Evolutionary conservation across 2,113 vertebrate genomes (phyloP), one percentile per base, ranked within the genome.

Genomic region (Alces alces): DNA sequence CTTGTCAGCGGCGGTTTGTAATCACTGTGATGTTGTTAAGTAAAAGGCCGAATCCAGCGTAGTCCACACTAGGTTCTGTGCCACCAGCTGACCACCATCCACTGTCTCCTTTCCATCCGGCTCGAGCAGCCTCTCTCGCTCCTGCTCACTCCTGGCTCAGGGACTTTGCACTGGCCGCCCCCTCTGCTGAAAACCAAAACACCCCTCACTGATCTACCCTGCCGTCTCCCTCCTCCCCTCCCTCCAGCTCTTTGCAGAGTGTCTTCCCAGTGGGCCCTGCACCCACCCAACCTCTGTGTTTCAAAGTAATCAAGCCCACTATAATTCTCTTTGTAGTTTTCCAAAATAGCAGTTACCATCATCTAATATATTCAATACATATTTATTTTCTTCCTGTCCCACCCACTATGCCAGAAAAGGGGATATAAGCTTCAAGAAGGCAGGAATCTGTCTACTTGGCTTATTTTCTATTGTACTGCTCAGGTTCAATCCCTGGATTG

Each of bases 231-330:
- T 76, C 23, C 15, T 7, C 61, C 23, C 1, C n/a, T 66, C 39
- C 66, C 89, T 94, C 47, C 55, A 33, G 58, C 28, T 76, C 33
- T 91, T 47, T 79, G 86, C 50, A 80, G 25, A 90, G 30, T 36
- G 30, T 80, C 55, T 45, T 52, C 33, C 57, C 66, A 28, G 16
- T 50, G 47, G 12, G 3, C 5, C 6, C 36, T 0, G 0, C 4
- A 23, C 47, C 47, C 3, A 7, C 27, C 52, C 36, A 66, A 11
- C 28, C 21, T 47, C 73, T 91, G 12, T 79, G 19, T 36, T 97
- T 79, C 60, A 79, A 55, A n/a, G 33, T 61, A 88, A 47, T 39
- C 57, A 66, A 58, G 45, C 2, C 36, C 54, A 78, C 39, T 21
- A 2, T 27, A 54, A 43, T 64, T 64, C n/a, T 17, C 15, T 60